A percentile compares a stretch with the other conserved stretches of the same genome.
Conservation (phyloP, 2,113 vertebrate genomes). For the Raja brachyura region DNA sequence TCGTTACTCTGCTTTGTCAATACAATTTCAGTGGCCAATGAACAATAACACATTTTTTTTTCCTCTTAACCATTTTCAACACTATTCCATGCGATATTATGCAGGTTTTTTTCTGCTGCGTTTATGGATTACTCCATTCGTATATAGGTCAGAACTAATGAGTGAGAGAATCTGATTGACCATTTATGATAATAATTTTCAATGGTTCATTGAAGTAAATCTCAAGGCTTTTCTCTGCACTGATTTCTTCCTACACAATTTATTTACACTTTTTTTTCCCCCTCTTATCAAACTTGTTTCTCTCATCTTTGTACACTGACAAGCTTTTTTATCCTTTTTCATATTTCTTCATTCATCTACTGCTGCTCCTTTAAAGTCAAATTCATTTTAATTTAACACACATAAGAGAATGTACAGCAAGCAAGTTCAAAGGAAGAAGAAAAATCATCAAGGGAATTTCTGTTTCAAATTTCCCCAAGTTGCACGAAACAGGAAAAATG, state of each 20-base stretch:
- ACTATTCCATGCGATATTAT: not conserved
- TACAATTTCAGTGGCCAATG: not conserved
- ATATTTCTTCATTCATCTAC: not conserved
- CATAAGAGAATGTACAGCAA: not conserved
- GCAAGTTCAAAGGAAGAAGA: slow-evolving; percentile 7
- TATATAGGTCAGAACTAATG: not conserved
- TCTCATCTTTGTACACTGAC: not conserved
- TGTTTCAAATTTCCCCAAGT: not conserved
- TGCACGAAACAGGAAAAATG: slow-evolving; percentile 7
- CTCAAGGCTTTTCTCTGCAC: not conserved
- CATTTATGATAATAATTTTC: not conserved
- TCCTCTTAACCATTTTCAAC: not conserved
- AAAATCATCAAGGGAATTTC: not conserved
- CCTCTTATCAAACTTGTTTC: not conserved
- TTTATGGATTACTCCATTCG: not conserved
- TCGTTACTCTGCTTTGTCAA: not conserved
- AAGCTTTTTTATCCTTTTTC: not conserved
- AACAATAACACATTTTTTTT: not conserved
- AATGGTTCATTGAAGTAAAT: not conserved
- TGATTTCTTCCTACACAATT: not conserved
- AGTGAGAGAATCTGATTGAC: not conserved
- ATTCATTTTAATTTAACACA: slow-evolving; percentile 15
- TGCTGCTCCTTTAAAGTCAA: not conserved
- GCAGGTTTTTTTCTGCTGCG: not conserved
- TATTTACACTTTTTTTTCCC: not conserved